phyloP scores from a whole-genome alignment of 2,888 invertebrate species.

The Chesias legatella region DNA sequence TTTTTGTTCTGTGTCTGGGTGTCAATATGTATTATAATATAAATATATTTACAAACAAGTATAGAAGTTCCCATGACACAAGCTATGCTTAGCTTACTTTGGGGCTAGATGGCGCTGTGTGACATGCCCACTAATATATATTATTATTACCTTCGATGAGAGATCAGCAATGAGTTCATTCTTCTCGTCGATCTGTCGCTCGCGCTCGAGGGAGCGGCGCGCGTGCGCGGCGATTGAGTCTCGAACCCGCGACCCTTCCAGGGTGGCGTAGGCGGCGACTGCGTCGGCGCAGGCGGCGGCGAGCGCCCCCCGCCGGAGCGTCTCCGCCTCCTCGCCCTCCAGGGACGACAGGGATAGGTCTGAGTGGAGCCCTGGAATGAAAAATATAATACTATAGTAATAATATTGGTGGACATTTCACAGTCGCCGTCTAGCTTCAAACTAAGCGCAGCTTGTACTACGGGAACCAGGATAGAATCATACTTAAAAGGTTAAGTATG shows the following conservation, averaged over 20 bases:
- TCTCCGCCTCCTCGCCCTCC: conserved; percentile 76
- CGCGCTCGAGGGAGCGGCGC: conserved; percentile 87
- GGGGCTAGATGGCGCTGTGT: too few relatives aligned
- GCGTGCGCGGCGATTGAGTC: conserved; percentile 89
- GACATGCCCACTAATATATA: too few relatives aligned
- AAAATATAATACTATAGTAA: background rate
- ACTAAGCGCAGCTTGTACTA: too few relatives aligned
- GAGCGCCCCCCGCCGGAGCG: conserved; percentile 81
- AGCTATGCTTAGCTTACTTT: too few relatives aligned
- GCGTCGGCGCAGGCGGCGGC: conserved; percentile 88
- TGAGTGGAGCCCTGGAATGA: conserved; percentile 81
- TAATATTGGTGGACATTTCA: too few relatives aligned
- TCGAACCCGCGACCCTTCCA: conserved; percentile 86
- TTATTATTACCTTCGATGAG: conserved; percentile 84
- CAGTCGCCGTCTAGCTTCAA: too few relatives aligned
- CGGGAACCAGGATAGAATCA: too few relatives aligned
- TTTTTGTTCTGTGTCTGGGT: too few relatives aligned
- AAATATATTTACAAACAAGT: too few relatives aligned
- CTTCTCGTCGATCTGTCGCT: conserved; percentile 89
- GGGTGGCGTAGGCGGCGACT: conserved; percentile 85
- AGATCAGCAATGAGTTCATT: conserved; percentile 89
- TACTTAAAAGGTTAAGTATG: too few relatives aligned
- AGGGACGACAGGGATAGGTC: conserved; percentile 84
- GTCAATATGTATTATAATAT: too few relatives aligned
- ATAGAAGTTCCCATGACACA: too few relatives aligned